A percentile compares a stretch with the other conserved stretches of the same genome.
phyloP scores from a whole-genome alignment of 2,797 vertebrate species.

The Tolypeutes matacus region DNA sequence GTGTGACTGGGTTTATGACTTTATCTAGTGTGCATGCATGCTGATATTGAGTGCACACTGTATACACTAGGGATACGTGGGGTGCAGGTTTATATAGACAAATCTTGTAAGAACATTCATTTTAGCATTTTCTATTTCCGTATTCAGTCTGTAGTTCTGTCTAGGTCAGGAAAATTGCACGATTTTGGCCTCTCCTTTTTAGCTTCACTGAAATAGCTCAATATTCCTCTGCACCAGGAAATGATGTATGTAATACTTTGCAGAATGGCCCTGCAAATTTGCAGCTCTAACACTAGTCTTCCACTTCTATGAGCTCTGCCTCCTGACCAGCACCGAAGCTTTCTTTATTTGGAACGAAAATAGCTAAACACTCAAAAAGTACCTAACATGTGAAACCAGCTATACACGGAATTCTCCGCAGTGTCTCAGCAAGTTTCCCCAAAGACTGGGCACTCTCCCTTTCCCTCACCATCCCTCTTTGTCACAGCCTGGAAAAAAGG shows the following conservation, averaged over 20 bases:
- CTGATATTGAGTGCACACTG: constrained; percentile 11
- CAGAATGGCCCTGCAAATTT: constrained; percentile 75
- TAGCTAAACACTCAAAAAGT: constrained; percentile 82
- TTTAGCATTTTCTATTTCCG: constrained; percentile 49
- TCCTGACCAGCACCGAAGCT: constrained; percentile 62
- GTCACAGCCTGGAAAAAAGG: background rate
- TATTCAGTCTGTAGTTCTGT: constrained; percentile 65
- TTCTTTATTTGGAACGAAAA: constrained; percentile 85
- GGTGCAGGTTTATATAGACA: constrained; percentile 3
- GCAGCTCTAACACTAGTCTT: constrained; percentile 67
- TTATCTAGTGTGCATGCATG: background rate
- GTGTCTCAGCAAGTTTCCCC: constrained; percentile 63
- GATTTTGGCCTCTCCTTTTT: constrained; percentile 52
- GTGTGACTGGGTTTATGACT: constrained; percentile 68
- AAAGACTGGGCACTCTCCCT: background rate
- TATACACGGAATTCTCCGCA: constrained; percentile 62
- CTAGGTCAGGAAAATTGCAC: constrained; percentile 62
- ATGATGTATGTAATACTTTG: constrained; percentile 70
- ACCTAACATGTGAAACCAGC: constrained; percentile 71
- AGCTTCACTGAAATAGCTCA: constrained; percentile 62
- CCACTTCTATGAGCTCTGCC: constrained; percentile 63
- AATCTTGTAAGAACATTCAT: constrained; percentile 47
- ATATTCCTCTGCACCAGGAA: constrained; percentile 66
- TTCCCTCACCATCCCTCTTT: background rate
- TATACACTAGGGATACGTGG: background rate